Base-by-base conservation (phyloP, 1,140 invertebrate genomes). In the Piezodorus guildinii region DNA sequence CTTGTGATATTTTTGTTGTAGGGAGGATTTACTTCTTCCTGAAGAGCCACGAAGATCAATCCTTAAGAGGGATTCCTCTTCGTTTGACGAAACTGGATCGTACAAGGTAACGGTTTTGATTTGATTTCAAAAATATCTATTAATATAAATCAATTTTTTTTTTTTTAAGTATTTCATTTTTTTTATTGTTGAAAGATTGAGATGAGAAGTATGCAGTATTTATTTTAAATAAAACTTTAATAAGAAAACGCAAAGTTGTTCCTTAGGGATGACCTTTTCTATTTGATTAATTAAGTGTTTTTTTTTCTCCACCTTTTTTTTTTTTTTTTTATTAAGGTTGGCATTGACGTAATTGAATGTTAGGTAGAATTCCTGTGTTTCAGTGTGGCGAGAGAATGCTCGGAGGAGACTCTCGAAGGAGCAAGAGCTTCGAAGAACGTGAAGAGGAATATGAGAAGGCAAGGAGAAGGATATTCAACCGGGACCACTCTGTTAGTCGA, bases 381-480 rank as follows among this genome's bases (percentile, higher is more conserved):
- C 67, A 73, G 68, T 81, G 77, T 39, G 79, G 79, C 0, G 85
- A 88, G 68, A 73, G 84, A 64, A 72, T 82, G 69, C 79, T 77
- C 46, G 79, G 81, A 17, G 80, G 82, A 60, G 83, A 86, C 66
- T 83, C 81, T 64, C 78, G 85, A 62, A 79, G 88, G 52, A 90
- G 86, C 72, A 91, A 92, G 74, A 94, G 90, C 68, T 88, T 93
- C 71, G 91, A 95, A 74, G 91, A 95, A 74, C 77, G 92, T 25
- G 90, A 94, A 72, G 85, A 87, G 70, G 89, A 93, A 67, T 94
- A 94, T 74, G 87, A 91, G 70, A 83, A 85, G 70, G 87, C 83
- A 25, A 77, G 88, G 44, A 79, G 85, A 67, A 79, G 91, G 73
- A 94, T 93, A 75, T 93, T 93, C 71, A 88, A 87, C 75, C 69